These are phyloP conservation scores for Panthera leo DNA, from an alignment of 2,113 vertebrate species.

Conservation along the genomic window DNA sequence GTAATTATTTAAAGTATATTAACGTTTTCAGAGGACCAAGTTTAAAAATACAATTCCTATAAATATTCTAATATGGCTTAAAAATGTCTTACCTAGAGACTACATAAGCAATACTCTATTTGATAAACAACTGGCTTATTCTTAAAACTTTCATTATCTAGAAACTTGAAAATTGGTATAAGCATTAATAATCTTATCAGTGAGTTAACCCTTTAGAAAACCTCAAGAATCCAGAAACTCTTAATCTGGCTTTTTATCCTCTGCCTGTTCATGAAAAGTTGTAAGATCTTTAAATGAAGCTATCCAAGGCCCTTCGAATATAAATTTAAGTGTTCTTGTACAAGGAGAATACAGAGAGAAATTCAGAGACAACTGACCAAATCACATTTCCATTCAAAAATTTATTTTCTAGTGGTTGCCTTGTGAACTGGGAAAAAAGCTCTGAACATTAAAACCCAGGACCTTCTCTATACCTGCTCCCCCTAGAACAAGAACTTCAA, in stretches of 20 bases:
- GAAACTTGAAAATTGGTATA: neutral
- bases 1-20: neutral
- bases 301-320: neutral
- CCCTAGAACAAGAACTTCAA: slow-evolving; percentile 40
- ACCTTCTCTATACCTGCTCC: neutral
- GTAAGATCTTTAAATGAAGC: neutral
- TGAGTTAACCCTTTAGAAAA: neutral
- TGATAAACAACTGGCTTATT: neutral
- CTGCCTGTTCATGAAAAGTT: neutral
- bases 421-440: neutral
- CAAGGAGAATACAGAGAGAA: slow-evolving; percentile 19
- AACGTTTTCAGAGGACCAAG: slow-evolving; percentile 20
- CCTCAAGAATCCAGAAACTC: slow-evolving; percentile 28
- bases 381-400: slow-evolving; percentile 1
- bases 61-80: neutral
- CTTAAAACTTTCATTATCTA: neutral
- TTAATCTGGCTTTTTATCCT: neutral
- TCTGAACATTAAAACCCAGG: neutral
- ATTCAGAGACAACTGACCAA: slow-evolving; percentile 25
- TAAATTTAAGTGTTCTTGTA: neutral
- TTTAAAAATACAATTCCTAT: slow-evolving; percentile 22
- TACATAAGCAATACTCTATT: neutral
- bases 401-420: slow-evolving; percentile 16
- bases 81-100: neutral
- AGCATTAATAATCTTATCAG: slow-evolving; percentile 16